These are phyloP conservation scores for Paramormyrops hopkinsi DNA, from an alignment of 2,797 vertebrate genomes.

Conservation along the genomic window DNA sequence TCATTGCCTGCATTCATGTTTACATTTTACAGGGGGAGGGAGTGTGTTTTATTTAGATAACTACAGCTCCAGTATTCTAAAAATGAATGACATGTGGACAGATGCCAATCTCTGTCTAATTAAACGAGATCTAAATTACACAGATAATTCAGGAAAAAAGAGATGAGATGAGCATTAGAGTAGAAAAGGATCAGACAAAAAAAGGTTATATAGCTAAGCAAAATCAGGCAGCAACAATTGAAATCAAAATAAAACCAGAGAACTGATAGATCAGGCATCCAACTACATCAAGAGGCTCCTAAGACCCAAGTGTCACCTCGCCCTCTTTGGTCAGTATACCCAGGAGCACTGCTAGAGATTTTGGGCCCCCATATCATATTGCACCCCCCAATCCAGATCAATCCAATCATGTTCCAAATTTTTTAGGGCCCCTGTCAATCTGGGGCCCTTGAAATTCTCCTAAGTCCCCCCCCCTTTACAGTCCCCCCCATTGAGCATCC, in stretches of 20 bases:
- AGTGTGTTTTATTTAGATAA: not conserved
- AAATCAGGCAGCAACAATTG: not conserved
- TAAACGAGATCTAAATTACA: not conserved
- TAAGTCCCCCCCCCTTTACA: too few species aligned
- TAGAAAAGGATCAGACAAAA: not conserved
- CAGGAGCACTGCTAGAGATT: not conserved
- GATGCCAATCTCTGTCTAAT: not conserved
- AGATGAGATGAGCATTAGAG: not conserved
- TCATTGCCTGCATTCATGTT: not conserved
- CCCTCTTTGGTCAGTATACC: not conserved
- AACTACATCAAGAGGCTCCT: not conserved
- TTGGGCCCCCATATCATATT: too few species aligned
- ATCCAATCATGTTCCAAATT: not conserved
- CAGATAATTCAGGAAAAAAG: not conserved
- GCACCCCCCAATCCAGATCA: too few species aligned
- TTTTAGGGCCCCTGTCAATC: not conserved
- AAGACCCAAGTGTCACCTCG: not conserved
- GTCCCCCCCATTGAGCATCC: not conserved
- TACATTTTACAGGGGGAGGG: not conserved
- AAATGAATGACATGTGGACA: not conserved
- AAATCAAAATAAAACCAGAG: not conserved
- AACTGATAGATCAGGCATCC: not conserved
- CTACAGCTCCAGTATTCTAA: not conserved
- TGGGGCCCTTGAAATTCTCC: too few species aligned
- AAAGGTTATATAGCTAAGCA: not conserved